These are phyloP conservation scores for Dromiciops gliroides DNA, from an alignment of 2,113 vertebrate species.

Conservation along the genomic window DNA sequence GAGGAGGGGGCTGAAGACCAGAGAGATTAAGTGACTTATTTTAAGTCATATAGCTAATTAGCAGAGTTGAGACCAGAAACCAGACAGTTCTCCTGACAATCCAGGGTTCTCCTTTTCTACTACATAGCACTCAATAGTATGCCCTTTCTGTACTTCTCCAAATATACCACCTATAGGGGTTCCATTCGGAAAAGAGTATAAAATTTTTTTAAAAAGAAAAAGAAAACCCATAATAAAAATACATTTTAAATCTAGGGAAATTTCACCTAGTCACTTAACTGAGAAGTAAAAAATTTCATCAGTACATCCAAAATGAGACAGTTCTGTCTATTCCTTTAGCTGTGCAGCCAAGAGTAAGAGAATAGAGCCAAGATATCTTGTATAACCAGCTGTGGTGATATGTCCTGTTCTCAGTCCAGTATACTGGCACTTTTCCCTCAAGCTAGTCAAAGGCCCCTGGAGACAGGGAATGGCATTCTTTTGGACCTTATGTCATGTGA, in stretches of 20 bases:
- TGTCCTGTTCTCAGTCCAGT: neutral
- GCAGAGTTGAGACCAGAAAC: neutral
- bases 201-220: neutral
- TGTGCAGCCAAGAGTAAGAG: neutral
- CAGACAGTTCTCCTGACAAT: neutral
- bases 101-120: neutral
- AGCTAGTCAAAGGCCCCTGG: neutral
- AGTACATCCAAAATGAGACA: neutral
- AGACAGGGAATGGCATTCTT: neutral
- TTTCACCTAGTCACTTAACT: neutral
- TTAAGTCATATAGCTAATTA: neutral
- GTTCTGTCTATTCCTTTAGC: neutral
- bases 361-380: neutral
- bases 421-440: neutral
- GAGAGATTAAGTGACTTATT: neutral
- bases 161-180: neutral
- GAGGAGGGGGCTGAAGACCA: neutral
- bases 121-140: neutral
- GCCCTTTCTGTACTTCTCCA: neutral
- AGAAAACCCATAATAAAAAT: neutral
- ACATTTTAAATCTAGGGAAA: neutral
- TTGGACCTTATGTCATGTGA: neutral
- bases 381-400: neutral
- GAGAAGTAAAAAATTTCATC: neutral
- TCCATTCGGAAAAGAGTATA: neutral